Percentiles rank a stretch among this genome's conserved stretches.
Conservation (phyloP, 2,888 invertebrate genomes). For the Ctena decussata region DNA sequence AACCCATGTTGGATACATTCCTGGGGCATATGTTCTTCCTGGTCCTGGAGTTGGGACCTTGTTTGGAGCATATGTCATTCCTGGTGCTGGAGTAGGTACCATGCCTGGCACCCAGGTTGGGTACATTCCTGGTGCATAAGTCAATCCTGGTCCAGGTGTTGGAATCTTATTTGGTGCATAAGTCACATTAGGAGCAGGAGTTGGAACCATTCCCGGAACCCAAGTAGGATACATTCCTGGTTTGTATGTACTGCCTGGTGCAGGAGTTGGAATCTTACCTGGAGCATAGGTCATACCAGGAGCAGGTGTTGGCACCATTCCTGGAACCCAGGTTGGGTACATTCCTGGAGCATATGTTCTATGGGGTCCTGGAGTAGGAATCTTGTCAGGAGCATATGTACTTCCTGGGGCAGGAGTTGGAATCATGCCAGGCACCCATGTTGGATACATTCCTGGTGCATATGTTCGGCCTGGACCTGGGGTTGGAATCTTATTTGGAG, state of each 20-base stretch:
- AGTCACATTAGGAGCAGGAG: conserved; percentile 65
- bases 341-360: conserved; percentile 17
- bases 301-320: conserved; percentile 18
- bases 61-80: conserved; percentile 53
- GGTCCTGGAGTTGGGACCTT: conserved; percentile 67
- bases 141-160: conserved; percentile 64
- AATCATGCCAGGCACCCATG: conserved; percentile 62
- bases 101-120: conserved; percentile 66
- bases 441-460: conserved; percentile 60
- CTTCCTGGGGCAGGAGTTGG: conserved; percentile 63
- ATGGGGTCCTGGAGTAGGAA: conserved; percentile 42
- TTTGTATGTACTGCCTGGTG: conserved; percentile 49
- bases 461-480: conserved; percentile 56
- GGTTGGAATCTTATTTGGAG: conserved; percentile 65
- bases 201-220: conserved; percentile 63
- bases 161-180: conserved; percentile 64
- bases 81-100: conserved; percentile 65
- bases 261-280: conserved; percentile 56
- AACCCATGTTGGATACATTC: conserved; percentile 53
- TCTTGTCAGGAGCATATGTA: conserved; percentile 45
- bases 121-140: conserved; percentile 61
- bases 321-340: conserved; percentile 19
- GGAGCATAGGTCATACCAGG: conserved; percentile 45
- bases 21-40: conserved; percentile 60
- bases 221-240: conserved; percentile 61